These are phyloP conservation scores for Centropristis striata DNA, from an alignment of 2,113 vertebrate species.

Conservation along the genomic window DNA sequence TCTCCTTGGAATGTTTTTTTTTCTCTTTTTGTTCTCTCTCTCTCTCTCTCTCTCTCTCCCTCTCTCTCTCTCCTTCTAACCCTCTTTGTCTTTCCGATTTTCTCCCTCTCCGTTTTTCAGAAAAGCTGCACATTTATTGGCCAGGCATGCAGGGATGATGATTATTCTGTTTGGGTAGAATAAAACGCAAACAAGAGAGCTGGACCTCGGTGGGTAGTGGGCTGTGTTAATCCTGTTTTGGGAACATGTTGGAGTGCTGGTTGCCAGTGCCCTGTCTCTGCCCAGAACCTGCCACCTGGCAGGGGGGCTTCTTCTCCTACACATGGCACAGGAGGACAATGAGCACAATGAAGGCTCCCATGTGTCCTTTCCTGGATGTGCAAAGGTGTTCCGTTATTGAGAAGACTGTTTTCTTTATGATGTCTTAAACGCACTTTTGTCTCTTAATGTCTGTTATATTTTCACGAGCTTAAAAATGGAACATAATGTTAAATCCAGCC, in stretches of 20 bases:
- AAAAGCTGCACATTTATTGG: slow-evolving; percentile 42
- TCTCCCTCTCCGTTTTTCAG: slow-evolving; percentile 14
- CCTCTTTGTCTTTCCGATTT: slow-evolving; percentile 41
- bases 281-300: slow-evolving; percentile 80
- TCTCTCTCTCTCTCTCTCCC: slow-evolving; percentile 50
- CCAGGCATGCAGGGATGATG: slow-evolving; percentile 40
- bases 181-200: slow-evolving; percentile 55
- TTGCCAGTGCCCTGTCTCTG: slow-evolving; percentile 75
- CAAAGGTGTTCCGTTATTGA: slow-evolving; percentile 25
- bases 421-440: slow-evolving; percentile 12
- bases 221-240: slow-evolving; percentile 79
- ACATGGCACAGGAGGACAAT: slow-evolving; percentile 55
- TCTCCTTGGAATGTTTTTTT: slow-evolving; percentile 68
- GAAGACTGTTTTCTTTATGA: background rate
- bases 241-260: slow-evolving; percentile 62
- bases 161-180: slow-evolving; percentile 66
- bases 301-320: slow-evolving; percentile 70
- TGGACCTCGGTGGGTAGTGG: slow-evolving; percentile 66
- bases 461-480: slow-evolving; percentile 18
- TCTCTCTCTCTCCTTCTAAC: slow-evolving; percentile 4
- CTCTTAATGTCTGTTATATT: background rate
- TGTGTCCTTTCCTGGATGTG: slow-evolving; percentile 45
- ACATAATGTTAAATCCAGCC: slow-evolving; percentile 6
- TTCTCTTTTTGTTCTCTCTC: slow-evolving; percentile 1
- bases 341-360: slow-evolving; percentile 44